Conservation (phyloP, 1,140 invertebrate species). For the Tenebrio molitor region DNA sequence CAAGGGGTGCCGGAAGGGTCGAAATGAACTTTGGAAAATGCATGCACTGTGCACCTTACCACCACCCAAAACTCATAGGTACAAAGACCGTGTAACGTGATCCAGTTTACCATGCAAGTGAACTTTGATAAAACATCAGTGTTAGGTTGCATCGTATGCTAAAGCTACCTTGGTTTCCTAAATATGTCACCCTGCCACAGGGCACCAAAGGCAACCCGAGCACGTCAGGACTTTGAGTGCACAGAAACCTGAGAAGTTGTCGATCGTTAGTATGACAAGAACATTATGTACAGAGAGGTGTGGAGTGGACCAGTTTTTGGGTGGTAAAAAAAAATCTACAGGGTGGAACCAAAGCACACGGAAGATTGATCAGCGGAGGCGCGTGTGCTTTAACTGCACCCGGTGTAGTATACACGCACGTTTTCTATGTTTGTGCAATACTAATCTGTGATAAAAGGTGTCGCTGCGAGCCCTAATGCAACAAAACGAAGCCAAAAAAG, state of each 20-base stretch:
- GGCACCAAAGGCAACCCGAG: conserved; percentile 66
- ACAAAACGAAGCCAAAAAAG: conserved; percentile 8
- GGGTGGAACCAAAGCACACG: too few relatives aligned
- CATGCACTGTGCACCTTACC: conserved; percentile 41
- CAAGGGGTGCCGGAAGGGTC: too few relatives aligned
- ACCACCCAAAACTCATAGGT: conserved; percentile 46
- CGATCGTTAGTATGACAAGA: conserved; percentile 16
- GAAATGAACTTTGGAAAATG: too few relatives aligned
- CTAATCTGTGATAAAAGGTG: conserved; percentile 60
- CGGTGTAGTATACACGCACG: neutral
- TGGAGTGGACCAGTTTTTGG: conserved; percentile 41
- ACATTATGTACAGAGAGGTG: conserved; percentile 1
- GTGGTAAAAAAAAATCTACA: conserved; percentile 44
- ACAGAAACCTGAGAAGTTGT: conserved; percentile 64
- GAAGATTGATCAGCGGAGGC: too few relatives aligned
- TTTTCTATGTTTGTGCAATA: conserved; percentile 58
- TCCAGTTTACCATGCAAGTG: conserved; percentile 11
- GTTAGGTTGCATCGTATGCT: conserved; percentile 22
- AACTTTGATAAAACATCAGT: conserved; percentile 23
- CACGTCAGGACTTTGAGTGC: conserved; percentile 67
- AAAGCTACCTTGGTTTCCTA: conserved; percentile 64
- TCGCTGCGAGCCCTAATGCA: conserved; percentile 4
- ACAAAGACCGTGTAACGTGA: conserved; percentile 4
- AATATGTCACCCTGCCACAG: conserved; percentile 65
- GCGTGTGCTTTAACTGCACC: neutral